Percentiles rank a stretch among this genome's conserved stretches.
Evolutionary conservation across 2,888 invertebrate species (phyloP).

Genomic region (Tryphoninae sp.): DNA sequence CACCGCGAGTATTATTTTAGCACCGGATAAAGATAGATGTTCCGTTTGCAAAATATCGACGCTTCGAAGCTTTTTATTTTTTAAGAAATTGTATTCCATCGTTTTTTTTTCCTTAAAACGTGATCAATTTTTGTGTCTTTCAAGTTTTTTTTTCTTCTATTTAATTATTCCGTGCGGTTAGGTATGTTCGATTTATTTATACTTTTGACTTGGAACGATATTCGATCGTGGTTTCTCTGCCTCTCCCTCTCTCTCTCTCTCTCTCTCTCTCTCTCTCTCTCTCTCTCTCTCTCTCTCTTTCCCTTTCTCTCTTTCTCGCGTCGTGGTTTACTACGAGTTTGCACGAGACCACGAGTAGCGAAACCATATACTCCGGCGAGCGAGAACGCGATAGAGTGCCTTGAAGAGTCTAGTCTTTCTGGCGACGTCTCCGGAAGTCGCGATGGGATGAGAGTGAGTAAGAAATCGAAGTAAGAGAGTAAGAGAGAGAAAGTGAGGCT

Average conservation of each 20-base stretch:
- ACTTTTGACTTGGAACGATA: constrained; percentile 2
- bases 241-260: neutral
- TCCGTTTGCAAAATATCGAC: no score
- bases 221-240: constrained; percentile 11
- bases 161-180: neutral
- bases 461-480: neutral
- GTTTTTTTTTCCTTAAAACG: neutral
- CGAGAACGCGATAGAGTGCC: constrained; percentile 13
- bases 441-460: neutral
- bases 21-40: no score
- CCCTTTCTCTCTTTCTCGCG: neutral
- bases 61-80: no score
- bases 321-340: constrained; percentile 17
- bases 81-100: no score
- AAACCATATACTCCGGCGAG: constrained; percentile 28
- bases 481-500: neutral
- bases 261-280: neutral
- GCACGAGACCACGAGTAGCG: constrained; percentile 3
- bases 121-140: neutral
- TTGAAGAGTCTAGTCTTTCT: constrained; percentile 66
- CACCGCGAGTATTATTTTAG: neutral
- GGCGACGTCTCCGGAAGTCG: constrained; percentile 68
- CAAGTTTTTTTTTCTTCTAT: neutral
- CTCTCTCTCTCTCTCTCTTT: neutral
- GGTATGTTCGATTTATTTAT: neutral